Evolutionary conservation across 2,888 invertebrate genomes (phyloP).

Genomic region (Scaptomyza caliginosa): DNA sequence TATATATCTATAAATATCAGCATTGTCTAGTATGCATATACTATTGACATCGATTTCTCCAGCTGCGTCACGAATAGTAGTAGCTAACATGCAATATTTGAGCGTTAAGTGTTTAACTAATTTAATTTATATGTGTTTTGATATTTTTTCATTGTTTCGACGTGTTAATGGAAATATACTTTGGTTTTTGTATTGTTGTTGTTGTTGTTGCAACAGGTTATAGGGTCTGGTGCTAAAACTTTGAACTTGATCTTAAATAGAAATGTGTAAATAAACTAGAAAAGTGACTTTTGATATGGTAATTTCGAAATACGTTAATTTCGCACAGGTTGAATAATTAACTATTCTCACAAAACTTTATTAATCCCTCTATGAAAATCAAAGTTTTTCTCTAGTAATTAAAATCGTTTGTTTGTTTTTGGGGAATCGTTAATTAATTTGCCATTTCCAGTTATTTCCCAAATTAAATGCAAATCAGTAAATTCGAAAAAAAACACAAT

Average conservation of each 20-base stretch:
- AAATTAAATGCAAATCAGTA: constrained; percentile 44
- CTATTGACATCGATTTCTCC: not conserved
- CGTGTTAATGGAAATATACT: not conserved
- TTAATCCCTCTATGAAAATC: constrained; percentile 5
- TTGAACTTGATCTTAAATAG: constrained; percentile 17
- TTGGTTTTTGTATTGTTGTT: not conserved
- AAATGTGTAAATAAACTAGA: constrained; percentile 20
- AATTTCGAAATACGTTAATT: constrained; percentile 5
- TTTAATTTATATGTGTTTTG: not conserved
- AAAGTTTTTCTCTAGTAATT: constrained; percentile 5
- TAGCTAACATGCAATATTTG: not conserved
- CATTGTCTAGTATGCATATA: not conserved
- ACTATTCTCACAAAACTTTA: constrained; percentile 2
- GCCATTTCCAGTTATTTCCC: constrained; percentile 16
- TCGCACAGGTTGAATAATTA: constrained; percentile 18
- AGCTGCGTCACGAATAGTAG: constrained; percentile 1
- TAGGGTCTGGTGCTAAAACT: constrained; percentile 7
- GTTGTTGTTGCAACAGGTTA: not conserved
- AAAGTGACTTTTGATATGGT: constrained; percentile 16
- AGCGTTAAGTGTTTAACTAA: not conserved
- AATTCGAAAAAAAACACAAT: constrained; percentile 9
- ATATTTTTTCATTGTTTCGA: not conserved
- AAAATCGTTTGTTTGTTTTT: not conserved
- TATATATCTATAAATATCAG: not conserved
- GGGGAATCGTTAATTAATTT: constrained; percentile 45